Evolutionary conservation across 2,113 vertebrate genomes (phyloP), one percentile per base, ranked within the genome.

Genomic region (Fregata magnificens): DNA sequence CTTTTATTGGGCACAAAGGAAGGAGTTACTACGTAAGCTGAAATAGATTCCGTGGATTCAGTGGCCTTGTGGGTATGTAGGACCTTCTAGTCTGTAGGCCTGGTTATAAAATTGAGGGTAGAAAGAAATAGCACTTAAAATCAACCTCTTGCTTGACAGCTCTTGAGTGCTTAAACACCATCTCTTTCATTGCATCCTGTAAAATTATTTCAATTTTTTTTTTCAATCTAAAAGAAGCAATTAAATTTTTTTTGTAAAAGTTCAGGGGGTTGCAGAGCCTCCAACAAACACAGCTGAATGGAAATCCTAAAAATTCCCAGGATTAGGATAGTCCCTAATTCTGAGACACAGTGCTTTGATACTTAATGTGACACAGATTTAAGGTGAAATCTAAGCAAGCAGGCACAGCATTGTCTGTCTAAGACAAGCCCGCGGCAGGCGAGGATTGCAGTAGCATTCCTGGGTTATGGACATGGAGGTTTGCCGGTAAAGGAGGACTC

Each of bases 321-420:
- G 3, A 4, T 19, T 20, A 18, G 66, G 49, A 14, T 6, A 55
- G 10, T 17, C 38, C n/a, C 28, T 40, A 16, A 7, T 24, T 45
- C 40, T 50, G 55, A 40, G n/a, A 19, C 2, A 3, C 44, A 49
- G 28, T 19, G 16, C 78, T 61, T 56, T 47, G 42, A 9, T 20
- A 29, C 32, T 74, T 56, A 31, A 28, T 0, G 0, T 38, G 25
- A 22, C 50, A 50, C 19, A 26, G 40, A 17, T 40, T 61, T 67
- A 45, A 62, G 79, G 73, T 26, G 25, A 85, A 63, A 63, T 63
- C 44, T 3, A 28, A 69, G 31, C 44, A 69, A 32, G 28, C 6
- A 15, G 70, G 42, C 22, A 18, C 0, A 0, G 38, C 2, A 4
- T 8, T 71, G 22, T 38, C 50, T 76, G 20, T 19, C 36, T 28